Evolutionary conservation across 53 echinoderm and acorn worm genomes (phyloP).

Genomic region (Pentamera pediparva): DNA sequence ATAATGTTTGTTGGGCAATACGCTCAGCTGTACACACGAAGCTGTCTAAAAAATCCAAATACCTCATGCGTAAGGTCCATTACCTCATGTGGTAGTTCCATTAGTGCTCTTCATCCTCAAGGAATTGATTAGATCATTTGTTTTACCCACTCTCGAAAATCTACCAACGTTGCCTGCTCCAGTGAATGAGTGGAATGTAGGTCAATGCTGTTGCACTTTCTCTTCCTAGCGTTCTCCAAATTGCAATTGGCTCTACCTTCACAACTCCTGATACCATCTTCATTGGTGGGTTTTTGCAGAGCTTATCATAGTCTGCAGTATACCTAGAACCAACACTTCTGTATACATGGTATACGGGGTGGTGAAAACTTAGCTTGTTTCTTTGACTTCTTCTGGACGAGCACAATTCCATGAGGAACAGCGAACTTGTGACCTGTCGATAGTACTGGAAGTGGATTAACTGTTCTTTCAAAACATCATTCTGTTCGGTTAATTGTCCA

Average conservation of each 20-base stretch:
- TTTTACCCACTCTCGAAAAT: constrained; percentile 40
- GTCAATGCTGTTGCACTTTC: constrained; percentile 41
- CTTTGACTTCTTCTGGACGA: constrained; percentile 31
- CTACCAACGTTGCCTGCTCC: constrained; percentile 34
- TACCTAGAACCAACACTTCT: constrained; percentile 46
- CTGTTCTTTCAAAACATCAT: neutral
- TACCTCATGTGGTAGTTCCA: constrained; percentile 9
- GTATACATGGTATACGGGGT: constrained; percentile 31
- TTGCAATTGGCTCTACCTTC: constrained; percentile 21
- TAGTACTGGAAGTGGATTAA: neutral
- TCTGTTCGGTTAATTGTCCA: constrained; percentile 7
- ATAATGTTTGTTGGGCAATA: constrained; percentile 29
- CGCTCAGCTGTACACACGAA: neutral
- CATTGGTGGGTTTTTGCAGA: constrained; percentile 29
- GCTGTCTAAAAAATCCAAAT: constrained; percentile 27
- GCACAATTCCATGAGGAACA: constrained; percentile 39
- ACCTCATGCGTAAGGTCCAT: constrained; percentile 15
- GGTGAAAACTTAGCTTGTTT: neutral
- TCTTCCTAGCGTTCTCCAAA: constrained; percentile 27
- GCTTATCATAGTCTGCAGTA: constrained; percentile 29
- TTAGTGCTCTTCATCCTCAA: constrained; percentile 33
- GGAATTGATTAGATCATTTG: constrained; percentile 28
- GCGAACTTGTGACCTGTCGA: neutral
- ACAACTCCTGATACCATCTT: constrained; percentile 25
- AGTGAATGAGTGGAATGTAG: constrained; percentile 48